Percentiles rank a stretch among this genome's conserved stretches.
These are phyloP conservation scores for Heliconius erato DNA, from an alignment of 2,888 invertebrate genomes.

Conservation along the genomic window DNA sequence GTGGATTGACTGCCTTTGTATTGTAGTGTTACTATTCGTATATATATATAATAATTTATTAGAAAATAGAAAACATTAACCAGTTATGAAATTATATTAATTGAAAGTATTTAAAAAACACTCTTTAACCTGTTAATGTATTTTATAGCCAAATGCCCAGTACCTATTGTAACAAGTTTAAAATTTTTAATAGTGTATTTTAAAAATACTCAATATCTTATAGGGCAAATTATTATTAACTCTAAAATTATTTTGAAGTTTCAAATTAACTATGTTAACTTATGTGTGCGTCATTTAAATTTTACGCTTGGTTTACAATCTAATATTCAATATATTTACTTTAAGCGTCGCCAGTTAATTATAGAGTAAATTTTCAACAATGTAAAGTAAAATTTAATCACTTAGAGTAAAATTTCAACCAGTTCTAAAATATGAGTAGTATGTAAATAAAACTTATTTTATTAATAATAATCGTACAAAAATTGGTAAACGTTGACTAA, in stretches of 20 bases:
- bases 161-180: neutral
- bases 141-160: neutral
- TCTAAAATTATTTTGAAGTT: neutral
- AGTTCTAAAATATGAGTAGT: neutral
- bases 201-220: neutral
- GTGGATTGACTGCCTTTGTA: conserved; percentile 4
- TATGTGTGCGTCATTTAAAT: conserved; percentile 7
- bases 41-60: neutral
- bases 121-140: neutral
- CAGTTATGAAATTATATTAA: neutral
- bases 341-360: neutral
- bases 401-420: neutral
- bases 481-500: no score
- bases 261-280: no score
- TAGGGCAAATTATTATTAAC: neutral
- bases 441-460: neutral
- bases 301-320: conserved; percentile 6
- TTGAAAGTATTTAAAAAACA: neutral
- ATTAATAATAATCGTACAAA: neutral
- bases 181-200: no score
- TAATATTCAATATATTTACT: conserved; percentile 8
- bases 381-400: no score
- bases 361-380: neutral
- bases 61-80: neutral
- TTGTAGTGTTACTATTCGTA: conserved; percentile 1